Conservation (phyloP, 2,113 vertebrate genomes). For the Bagarius yarrelli region DNA sequence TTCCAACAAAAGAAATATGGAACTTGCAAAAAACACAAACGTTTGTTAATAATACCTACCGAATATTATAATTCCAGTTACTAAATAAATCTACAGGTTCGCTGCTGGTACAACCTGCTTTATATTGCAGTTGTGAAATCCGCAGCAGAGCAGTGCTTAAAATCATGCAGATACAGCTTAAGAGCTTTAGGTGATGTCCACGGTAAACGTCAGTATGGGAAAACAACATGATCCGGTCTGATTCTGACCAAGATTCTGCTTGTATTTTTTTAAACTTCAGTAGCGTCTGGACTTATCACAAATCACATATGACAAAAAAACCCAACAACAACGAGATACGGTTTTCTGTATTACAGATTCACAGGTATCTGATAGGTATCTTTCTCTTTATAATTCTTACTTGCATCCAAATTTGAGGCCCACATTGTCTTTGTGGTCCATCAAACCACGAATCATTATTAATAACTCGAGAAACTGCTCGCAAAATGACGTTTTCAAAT, state of each 20-base stretch:
- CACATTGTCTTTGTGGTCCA: background rate
- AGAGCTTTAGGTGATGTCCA: background rate
- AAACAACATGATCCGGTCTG: background rate
- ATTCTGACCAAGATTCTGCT: too few relatives aligned
- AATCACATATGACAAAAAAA: too few relatives aligned
- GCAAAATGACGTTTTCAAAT: background rate
- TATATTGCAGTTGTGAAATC: background rate
- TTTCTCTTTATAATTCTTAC: background rate
- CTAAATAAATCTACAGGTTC: background rate
- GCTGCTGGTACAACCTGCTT: background rate
- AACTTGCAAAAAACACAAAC: too few relatives aligned
- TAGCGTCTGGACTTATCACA: too few relatives aligned
- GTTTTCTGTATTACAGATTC: too few relatives aligned
- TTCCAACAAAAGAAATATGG: too few relatives aligned
- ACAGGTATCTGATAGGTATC: background rate
- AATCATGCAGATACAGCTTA: background rate
- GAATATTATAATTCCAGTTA: background rate
- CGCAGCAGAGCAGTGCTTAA: background rate
- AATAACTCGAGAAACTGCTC: background rate
- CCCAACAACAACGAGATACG: too few relatives aligned
- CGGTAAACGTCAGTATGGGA: background rate
- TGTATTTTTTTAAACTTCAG: too few relatives aligned
- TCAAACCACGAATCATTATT: background rate
- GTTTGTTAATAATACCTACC: too few relatives aligned
- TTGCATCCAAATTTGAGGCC: background rate